A percentile compares a stretch with the other conserved stretches of the same genome.
Evolutionary conservation across 2,888 invertebrate genomes (phyloP).

Genomic region (Thymelicus lineola): DNA sequence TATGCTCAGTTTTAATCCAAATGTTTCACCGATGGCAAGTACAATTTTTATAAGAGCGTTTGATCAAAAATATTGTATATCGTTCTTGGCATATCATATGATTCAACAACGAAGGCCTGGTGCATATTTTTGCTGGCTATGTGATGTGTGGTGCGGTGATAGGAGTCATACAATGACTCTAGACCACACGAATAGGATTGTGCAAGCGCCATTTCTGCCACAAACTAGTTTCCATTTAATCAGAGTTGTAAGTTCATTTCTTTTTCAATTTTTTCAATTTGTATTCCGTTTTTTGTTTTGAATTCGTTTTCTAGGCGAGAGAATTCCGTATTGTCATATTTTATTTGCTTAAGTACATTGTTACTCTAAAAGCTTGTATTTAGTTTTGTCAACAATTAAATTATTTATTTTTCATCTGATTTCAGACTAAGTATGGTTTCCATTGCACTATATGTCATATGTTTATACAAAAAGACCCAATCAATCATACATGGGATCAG

Average conservation of each 20-base stretch:
- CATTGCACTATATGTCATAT: slow-evolving; percentile 41
- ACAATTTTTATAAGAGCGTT: slow-evolving; percentile 39
- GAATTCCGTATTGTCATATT: no score
- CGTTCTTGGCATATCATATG: slow-evolving; percentile 44
- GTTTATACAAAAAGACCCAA: neutral
- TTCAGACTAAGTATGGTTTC: slow-evolving; percentile 9
- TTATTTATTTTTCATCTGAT: neutral
- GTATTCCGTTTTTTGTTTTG: neutral
- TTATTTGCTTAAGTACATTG: no score
- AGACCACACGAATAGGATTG: slow-evolving; percentile 40
- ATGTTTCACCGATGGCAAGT: neutral
- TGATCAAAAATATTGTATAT: slow-evolving; percentile 35
- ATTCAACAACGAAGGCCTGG: neutral
- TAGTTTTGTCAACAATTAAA: neutral
- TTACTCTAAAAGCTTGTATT: neutral
- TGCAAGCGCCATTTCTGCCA: slow-evolving; percentile 40
- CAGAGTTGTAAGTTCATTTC: slow-evolving; percentile 47
- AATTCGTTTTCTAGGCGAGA: neutral
- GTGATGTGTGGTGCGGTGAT: slow-evolving; percentile 35
- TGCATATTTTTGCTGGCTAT: slow-evolving; percentile 46
- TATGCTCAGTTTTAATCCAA: neutral
- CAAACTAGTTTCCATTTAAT: slow-evolving; percentile 45
- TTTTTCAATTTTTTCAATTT: neutral
- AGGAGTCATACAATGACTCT: slow-evolving; percentile 36
- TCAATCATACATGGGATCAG: neutral